These are phyloP conservation scores for Campoplex capitator DNA, from an alignment of 2,888 invertebrate genomes.

Conservation along the genomic window DNA sequence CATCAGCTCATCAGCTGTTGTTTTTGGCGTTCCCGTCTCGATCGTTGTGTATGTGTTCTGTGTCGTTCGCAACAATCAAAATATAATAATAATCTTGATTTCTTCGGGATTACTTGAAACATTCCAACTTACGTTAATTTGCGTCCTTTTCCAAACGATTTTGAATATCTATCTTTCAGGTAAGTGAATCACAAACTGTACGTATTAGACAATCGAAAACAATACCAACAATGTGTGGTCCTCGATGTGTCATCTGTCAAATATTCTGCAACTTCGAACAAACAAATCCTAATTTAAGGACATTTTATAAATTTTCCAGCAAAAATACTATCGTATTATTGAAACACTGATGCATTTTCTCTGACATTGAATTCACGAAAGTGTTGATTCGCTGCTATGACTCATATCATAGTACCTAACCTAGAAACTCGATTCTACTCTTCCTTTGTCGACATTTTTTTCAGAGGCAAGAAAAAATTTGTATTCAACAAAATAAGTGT, in stretches of 20 bases:
- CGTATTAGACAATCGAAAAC: neutral
- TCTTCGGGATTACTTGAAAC: neutral
- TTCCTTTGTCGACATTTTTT: neutral
- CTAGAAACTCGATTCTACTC: neutral
- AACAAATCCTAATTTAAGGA: neutral
- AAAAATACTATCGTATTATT: neutral
- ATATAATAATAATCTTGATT: neutral
- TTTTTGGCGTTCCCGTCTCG: neutral
- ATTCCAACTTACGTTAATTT: neutral
- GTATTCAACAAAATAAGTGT: neutral
- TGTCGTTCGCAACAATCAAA: neutral
- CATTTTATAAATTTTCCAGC: neutral
- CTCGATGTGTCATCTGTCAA: slow-evolving; percentile 16
- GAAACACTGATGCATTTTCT: neutral
- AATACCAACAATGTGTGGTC: neutral
- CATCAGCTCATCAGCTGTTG: neutral
- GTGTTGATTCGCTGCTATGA: neutral
- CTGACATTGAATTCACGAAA: neutral
- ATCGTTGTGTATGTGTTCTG: neutral
- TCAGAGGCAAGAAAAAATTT: too few species aligned
- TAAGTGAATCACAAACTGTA: neutral
- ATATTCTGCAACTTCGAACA: neutral
- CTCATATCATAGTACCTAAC: neutral
- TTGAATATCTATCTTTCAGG: neutral
- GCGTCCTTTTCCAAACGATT: neutral